Conservation (phyloP, 2,113 vertebrate species). For the Calidris pygmaea region DNA sequence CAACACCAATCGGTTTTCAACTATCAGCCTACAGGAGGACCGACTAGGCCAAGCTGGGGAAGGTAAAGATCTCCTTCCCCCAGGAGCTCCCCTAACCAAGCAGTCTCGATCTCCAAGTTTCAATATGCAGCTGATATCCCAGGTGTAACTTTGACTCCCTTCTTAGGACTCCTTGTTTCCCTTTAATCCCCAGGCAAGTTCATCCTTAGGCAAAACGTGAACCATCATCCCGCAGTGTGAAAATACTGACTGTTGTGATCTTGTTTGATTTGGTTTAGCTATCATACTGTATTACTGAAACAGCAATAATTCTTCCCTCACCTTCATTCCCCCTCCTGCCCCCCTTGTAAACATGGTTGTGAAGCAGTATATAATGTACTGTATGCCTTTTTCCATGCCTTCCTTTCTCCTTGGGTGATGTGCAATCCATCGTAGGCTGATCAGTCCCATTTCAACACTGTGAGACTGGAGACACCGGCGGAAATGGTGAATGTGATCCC, state of each 20-base stretch:
- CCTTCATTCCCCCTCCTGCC: slow-evolving; percentile 26
- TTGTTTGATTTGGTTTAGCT: slow-evolving; percentile 72
- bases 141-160: slow-evolving; percentile 83
- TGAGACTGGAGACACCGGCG: slow-evolving; percentile 73
- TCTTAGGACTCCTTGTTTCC: slow-evolving; percentile 22
- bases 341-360: slow-evolving; percentile 73
- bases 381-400: slow-evolving; percentile 79
- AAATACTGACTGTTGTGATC: slow-evolving; percentile 70
- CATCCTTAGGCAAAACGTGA: slow-evolving; percentile 69
- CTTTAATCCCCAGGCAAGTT: slow-evolving; percentile 65
- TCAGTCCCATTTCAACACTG: slow-evolving; percentile 83
- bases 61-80: slow-evolving; percentile 83
- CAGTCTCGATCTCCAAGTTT: slow-evolving; percentile 98
- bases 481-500: slow-evolving; percentile 83
- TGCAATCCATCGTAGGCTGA: slow-evolving; percentile 88
- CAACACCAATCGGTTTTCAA: slow-evolving; percentile 88
- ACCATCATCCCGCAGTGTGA: slow-evolving; percentile 69
- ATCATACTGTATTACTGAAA: slow-evolving; percentile 81
- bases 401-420: slow-evolving; percentile 87
- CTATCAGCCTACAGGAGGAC: slow-evolving; percentile 94
- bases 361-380: slow-evolving; percentile 74
- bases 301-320: slow-evolving; percentile 88
- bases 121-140: slow-evolving; percentile 99
- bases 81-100: slow-evolving; percentile 90
- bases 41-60: slow-evolving; percentile 83